Conservation (phyloP, 1,140 invertebrate genomes). For the Hyphantria cunea region DNA sequence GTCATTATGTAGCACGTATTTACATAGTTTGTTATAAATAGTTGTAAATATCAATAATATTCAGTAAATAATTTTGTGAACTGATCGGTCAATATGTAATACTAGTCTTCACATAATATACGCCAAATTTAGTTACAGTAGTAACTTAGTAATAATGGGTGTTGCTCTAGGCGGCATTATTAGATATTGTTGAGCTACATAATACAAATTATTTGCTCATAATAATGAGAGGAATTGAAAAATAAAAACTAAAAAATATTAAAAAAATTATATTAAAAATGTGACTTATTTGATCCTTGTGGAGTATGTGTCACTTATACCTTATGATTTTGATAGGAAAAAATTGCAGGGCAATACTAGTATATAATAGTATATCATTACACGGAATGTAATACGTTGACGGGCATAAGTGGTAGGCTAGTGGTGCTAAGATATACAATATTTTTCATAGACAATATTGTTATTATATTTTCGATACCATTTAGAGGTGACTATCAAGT, state of each 20-base stretch:
- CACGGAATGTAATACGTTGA: conserved; percentile 31
- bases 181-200: conserved; percentile 7
- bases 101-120: conserved; percentile 11
- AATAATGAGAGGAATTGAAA: conserved; percentile 21
- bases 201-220: conserved; percentile 20
- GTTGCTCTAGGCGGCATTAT: conserved; percentile 10
- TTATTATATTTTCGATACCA: conserved; percentile 65
- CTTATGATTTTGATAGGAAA: no score
- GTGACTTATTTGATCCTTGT: no score
- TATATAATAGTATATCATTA: conserved; percentile 14
- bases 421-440: conserved; percentile 74
- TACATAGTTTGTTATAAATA: conserved; percentile 25
- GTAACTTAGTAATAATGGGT: conserved; percentile 19
- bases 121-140: conserved; percentile 12
- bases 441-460: conserved; percentile 78
- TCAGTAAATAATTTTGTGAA: conserved; percentile 6
- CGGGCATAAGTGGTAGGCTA: conserved; percentile 43
- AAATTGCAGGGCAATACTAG: conserved; percentile 13
- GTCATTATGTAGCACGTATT: conserved; percentile 8
- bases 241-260: not conserved
- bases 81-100: conserved; percentile 19
- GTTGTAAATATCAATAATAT: conserved; percentile 22
- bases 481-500: conserved; percentile 63
- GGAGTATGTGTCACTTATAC: no score
- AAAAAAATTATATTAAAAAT: no score